phyloP scores from a whole-genome alignment of 2,113 vertebrate species.

The Rhagologus leucostigma region DNA sequence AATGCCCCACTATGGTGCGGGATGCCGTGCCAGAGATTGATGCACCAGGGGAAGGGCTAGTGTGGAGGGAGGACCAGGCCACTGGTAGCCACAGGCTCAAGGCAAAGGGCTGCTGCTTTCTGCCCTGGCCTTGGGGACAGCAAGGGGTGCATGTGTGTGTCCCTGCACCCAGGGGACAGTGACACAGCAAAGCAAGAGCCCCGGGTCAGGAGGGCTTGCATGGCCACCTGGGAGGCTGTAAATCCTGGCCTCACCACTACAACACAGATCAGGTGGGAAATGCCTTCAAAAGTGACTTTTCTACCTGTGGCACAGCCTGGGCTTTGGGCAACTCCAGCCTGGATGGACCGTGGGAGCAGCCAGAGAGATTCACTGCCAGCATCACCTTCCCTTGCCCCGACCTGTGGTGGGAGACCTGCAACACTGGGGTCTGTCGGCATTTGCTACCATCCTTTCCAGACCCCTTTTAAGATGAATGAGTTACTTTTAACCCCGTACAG shows the following conservation, averaged over 20 bases:
- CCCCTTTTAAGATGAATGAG: accelerated
- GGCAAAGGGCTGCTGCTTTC: neutral
- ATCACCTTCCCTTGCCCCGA: neutral
- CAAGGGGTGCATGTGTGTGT: accelerated
- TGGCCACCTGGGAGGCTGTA: neutral
- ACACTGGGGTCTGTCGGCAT: accelerated
- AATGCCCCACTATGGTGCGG: accelerated
- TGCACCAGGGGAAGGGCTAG: neutral
- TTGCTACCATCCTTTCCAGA: neutral
- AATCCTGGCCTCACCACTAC: neutral
- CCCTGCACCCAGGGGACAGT: neutral
- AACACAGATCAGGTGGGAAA: neutral
- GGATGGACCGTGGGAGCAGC: neutral
- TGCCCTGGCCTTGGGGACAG: neutral
- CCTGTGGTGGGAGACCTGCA: neutral
- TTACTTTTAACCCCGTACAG: neutral
- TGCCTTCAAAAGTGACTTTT: neutral
- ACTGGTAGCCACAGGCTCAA: neutral
- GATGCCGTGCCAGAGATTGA: neutral
- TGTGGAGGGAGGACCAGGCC: neutral
- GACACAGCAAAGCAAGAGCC: neutral
- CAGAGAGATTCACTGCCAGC: neutral
- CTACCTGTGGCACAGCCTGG: neutral
- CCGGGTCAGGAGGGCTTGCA: neutral
- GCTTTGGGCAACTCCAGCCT: neutral